Conservation (phyloP, 2,113 vertebrate genomes). For the Merops nubicus region DNA sequence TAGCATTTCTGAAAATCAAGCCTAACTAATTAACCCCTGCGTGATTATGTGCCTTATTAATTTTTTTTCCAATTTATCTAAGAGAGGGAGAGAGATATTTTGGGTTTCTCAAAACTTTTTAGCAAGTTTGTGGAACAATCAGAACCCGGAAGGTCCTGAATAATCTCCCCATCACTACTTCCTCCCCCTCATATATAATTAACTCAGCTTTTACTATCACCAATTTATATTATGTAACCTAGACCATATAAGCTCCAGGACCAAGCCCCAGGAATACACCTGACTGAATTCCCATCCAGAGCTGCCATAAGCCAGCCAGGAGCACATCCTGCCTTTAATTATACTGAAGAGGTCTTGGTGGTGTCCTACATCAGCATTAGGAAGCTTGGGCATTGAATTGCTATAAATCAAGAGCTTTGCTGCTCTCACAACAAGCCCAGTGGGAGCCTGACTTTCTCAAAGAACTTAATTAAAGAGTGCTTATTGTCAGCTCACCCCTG, state of each 20-base stretch:
- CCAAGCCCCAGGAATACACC: neutral
- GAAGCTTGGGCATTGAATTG: constrained; percentile 41
- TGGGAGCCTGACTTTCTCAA: constrained; percentile 61
- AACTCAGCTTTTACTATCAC: neutral
- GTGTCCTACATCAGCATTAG: constrained; percentile 39
- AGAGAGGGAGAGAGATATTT: neutral
- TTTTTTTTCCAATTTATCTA: neutral
- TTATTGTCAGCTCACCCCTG: constrained; percentile 64
- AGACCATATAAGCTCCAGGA: neutral
- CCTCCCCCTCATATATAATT: neutral
- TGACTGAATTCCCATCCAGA: neutral
- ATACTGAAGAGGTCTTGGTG: neutral
- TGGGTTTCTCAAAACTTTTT: neutral
- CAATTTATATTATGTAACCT: neutral
- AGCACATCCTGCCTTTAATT: constrained; percentile 60
- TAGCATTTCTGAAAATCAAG: neutral
- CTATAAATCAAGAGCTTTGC: constrained; percentile 62
- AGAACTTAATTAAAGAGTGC: constrained; percentile 72
- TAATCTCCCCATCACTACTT: neutral
- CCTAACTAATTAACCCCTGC: neutral
- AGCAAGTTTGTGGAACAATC: neutral
- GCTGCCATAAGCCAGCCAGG: neutral
- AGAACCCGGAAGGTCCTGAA: neutral
- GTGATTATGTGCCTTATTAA: neutral
- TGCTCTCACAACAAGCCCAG: constrained; percentile 55